These are phyloP conservation scores for Sander vitreus DNA, from an alignment of 2,113 vertebrate species.

Conservation along the genomic window DNA sequence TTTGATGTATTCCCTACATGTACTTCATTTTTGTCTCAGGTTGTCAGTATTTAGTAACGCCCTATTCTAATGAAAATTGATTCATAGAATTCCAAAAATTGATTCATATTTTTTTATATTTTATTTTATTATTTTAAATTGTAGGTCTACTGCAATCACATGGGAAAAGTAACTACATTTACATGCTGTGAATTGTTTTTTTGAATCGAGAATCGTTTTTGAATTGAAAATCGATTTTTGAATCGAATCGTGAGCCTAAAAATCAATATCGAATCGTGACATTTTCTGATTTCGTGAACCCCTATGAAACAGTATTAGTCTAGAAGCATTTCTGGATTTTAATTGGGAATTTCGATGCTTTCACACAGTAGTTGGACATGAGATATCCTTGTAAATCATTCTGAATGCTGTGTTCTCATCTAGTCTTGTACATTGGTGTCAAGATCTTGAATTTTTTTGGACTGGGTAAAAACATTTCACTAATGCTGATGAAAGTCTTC, in stretches of 20 bases:
- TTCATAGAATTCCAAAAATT: no score
- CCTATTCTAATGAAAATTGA: neutral
- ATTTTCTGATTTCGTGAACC: no score
- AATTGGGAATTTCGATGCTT: neutral
- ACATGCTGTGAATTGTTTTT: no score
- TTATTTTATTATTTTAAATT: no score
- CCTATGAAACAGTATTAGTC: neutral
- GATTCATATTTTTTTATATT: no score
- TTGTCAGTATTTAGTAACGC: neutral
- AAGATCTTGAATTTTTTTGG: neutral
- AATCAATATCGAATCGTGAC: no score
- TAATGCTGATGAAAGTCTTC: slow-evolving; percentile 29
- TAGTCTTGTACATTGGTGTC: neutral
- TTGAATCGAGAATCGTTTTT: no score
- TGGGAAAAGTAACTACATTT: no score
- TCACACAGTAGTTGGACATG: neutral
- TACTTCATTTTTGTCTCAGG: neutral
- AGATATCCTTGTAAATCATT: neutral
- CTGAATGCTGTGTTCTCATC: neutral
- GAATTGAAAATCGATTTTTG: no score
- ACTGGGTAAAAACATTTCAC: neutral
- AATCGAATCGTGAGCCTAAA: no score
- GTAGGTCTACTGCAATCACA: no score
- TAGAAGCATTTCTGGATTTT: neutral
- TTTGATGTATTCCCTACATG: neutral